A percentile compares a stretch with the other conserved stretches of the same genome.
Evolutionary conservation across 2,797 vertebrate species (phyloP).

Genomic region (Octomys mimax): DNA sequence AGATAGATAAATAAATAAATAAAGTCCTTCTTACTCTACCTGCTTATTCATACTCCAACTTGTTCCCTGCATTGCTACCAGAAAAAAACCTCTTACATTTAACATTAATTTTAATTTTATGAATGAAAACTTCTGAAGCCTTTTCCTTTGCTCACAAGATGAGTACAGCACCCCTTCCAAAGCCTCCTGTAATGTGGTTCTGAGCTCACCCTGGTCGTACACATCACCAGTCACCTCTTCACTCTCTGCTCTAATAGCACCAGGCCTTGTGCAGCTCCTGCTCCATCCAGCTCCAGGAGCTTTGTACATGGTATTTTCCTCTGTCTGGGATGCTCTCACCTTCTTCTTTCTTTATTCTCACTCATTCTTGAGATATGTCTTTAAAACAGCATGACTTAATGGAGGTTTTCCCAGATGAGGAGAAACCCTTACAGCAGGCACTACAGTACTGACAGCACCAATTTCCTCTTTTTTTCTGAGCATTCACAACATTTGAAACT

Average conservation of each 20-base stretch:
- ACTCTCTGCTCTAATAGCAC: neutral
- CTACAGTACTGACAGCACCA: neutral
- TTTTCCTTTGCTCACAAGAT: neutral
- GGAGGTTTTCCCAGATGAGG: neutral
- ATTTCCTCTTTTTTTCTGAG: slow-evolving; percentile 36
- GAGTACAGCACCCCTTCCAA: neutral
- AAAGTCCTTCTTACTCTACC: neutral
- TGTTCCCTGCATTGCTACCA: neutral
- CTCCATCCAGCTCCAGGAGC: neutral
- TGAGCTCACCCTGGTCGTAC: neutral
- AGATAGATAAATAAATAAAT: no score
- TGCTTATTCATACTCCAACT: neutral
- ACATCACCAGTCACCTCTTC: neutral
- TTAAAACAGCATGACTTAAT: neutral
- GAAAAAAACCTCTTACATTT: neutral
- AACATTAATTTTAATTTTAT: neutral
- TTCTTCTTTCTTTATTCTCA: neutral
- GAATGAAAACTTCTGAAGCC: neutral
- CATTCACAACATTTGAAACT: neutral
- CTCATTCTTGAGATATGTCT: slow-evolving; percentile 15
- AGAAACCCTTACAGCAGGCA: neutral
- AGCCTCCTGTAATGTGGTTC: neutral
- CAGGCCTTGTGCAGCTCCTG: neutral
- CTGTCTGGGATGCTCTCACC: neutral
- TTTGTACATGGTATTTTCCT: neutral